Conservation (phyloP, 2,113 vertebrate species). For the Limanda limanda region DNA sequence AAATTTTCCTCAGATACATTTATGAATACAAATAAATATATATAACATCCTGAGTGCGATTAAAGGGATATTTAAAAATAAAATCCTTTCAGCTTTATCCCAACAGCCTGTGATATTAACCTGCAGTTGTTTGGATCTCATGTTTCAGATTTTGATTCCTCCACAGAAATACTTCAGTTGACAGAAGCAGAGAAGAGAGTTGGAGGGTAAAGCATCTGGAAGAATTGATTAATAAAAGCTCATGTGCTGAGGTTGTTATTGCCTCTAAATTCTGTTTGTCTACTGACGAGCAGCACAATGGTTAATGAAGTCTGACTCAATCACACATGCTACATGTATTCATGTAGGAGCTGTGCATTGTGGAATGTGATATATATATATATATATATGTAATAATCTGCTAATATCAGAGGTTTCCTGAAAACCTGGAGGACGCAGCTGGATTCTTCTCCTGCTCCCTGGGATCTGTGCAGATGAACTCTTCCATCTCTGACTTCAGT, state of each 20-base stretch:
- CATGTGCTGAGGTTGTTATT: neutral
- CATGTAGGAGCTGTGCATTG: no score
- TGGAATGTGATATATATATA: no score
- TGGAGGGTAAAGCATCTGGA: neutral
- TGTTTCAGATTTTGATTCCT: slow-evolving; percentile 9
- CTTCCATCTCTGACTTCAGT: slow-evolving; percentile 15
- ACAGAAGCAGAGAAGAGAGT: neutral
- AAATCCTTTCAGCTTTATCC: neutral
- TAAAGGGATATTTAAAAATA: no score
- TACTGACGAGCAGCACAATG: neutral
- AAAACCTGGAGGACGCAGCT: neutral
- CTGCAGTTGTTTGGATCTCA: neutral
- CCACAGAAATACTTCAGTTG: slow-evolving; percentile 18
- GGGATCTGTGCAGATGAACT: slow-evolving; percentile 17
- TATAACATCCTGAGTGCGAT: no score
- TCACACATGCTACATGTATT: no score
- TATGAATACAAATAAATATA: no score
- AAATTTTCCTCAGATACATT: neutral
- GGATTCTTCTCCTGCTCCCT: neutral
- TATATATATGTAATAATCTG: no score
- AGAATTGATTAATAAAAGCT: no score
- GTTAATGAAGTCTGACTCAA: neutral
- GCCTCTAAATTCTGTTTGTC: neutral
- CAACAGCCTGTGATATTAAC: no score
- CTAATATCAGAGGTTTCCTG: no score